Evolutionary conservation across 2,888 invertebrate species (phyloP).

Genomic region (Meiosimyza decipiens): DNA sequence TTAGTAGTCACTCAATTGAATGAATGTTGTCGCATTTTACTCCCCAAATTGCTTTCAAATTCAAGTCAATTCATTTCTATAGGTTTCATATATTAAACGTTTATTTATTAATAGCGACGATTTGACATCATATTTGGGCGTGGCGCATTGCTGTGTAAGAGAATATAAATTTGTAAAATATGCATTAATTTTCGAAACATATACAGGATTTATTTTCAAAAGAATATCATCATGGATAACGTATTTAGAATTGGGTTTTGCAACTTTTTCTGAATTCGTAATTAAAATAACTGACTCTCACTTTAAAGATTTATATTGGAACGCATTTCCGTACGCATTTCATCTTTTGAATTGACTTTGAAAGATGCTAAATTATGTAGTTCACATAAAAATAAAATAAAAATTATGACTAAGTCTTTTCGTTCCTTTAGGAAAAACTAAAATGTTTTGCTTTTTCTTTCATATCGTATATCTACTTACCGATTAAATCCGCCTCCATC

Average conservation of each 20-base stretch:
- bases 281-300: background rate
- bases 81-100: conserved; percentile 11
- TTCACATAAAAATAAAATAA: no score
- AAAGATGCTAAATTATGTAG: no score
- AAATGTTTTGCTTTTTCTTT: no score
- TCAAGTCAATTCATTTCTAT: conserved; percentile 13
- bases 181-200: conserved; percentile 27
- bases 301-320: background rate
- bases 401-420: no score
- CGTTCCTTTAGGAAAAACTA: no score
- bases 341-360: no score
- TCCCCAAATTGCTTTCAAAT: conserved; percentile 26
- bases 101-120: conserved; percentile 60
- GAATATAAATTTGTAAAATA: conserved; percentile 46
- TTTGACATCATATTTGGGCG: conserved; percentile 62
- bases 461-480: conserved; percentile 44
- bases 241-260: background rate
- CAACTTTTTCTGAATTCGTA: background rate
- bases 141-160: conserved; percentile 61
- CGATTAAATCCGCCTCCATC: conserved; percentile 53
- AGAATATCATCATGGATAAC: conserved; percentile 5
- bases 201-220: conserved; percentile 5
- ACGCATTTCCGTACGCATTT: conserved; percentile 6
- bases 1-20: conserved; percentile 12
- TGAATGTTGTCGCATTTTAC: conserved; percentile 27